Evolutionary conservation across 1,140 invertebrate species (phyloP), one percentile per base, ranked within the genome.

Genomic region (Drosophila asahinai): DNA sequence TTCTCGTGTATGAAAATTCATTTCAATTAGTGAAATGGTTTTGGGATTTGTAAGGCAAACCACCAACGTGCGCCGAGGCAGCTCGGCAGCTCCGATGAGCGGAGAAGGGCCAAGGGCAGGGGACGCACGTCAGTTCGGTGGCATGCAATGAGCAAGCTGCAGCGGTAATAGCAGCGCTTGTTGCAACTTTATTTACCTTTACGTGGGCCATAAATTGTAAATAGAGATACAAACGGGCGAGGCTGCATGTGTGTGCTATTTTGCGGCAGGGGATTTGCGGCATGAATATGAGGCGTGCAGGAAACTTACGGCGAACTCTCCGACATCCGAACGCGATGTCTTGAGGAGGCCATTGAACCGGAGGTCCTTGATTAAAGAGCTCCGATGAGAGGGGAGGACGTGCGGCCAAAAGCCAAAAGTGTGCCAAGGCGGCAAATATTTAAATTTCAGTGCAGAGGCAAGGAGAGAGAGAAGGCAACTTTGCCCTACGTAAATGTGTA

Each of bases 1-100:
- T 67, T 48, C 61, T 64, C 49, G 43, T 86, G 67, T 80, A 83
- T 91, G 83, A 91, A 91, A 91, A 87, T 91, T 91, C 87, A 91
- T 91, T 91, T 91, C 87, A 91, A 91, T 91, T 91, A 91, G 87
- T 87, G 83, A 91, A 91, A 91, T 91, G 87, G 86, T 91, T 91
- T 91, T 91, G 87, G 87, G 87, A 91, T 91, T 91, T 91, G 67
- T 91, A 83, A 78, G 61, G 76, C 80, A 67, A 75, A 72, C 81
- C 70, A 71, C 61, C 71, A 72, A 43, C 60, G 78, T 65, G 81
- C 66, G 19, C n/a, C 40, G 30, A 43, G 40, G 55, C 22, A 40
- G 22, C 33, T 15, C 55, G 40, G 55, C 22, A 40, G 22, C 33
- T 15, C 55, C 17, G 22, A 42, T 22, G 27, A 52, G 38, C 54